Conservation (phyloP, 1,140 invertebrate genomes). For the Paracyclopina nana region DNA sequence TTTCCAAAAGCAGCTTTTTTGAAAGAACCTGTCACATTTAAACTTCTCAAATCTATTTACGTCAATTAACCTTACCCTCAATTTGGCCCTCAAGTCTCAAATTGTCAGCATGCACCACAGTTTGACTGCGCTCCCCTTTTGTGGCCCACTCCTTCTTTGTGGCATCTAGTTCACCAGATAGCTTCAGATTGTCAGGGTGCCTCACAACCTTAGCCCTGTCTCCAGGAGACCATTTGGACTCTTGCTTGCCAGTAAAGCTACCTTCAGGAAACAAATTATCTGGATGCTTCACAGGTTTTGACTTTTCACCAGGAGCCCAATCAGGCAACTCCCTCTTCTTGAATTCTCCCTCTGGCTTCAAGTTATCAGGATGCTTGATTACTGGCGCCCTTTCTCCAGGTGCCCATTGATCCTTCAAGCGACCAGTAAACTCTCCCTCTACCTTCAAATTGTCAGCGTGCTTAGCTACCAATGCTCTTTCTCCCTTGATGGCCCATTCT, state of each 20-base stretch:
- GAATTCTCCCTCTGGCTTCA: constrained; percentile 23
- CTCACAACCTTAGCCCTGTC: constrained; percentile 27
- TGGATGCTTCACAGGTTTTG: constrained; percentile 20
- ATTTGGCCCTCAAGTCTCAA: constrained; percentile 22
- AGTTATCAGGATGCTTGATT: constrained; percentile 22
- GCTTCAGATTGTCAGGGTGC: constrained; percentile 32
- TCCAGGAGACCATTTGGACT: constrained; percentile 22
- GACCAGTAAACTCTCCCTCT: constrained; percentile 33
- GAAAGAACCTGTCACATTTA: no score
- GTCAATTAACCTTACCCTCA: no score
- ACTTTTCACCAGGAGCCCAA: constrained; percentile 14
- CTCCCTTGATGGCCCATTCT: constrained; percentile 17
- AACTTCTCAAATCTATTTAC: no score
- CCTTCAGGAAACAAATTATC: constrained; percentile 25
- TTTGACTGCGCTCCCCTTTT: constrained; percentile 20
- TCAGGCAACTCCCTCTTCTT: constrained; percentile 15
- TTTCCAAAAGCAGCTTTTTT: no score
- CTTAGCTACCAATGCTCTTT: constrained; percentile 19
- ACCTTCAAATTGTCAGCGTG: constrained; percentile 20
- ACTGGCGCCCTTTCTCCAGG: constrained; percentile 17
- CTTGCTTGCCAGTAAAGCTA: constrained; percentile 22
- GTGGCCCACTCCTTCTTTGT: constrained; percentile 19
- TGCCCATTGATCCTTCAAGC: constrained; percentile 21
- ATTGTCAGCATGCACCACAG: constrained; percentile 17
- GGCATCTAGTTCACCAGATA: constrained; percentile 36